Percentiles rank a stretch among this genome's conserved stretches.
These are phyloP conservation scores for Stegodyphus dumicola DNA, from an alignment of 1,140 invertebrate genomes.

Conservation along the genomic window DNA sequence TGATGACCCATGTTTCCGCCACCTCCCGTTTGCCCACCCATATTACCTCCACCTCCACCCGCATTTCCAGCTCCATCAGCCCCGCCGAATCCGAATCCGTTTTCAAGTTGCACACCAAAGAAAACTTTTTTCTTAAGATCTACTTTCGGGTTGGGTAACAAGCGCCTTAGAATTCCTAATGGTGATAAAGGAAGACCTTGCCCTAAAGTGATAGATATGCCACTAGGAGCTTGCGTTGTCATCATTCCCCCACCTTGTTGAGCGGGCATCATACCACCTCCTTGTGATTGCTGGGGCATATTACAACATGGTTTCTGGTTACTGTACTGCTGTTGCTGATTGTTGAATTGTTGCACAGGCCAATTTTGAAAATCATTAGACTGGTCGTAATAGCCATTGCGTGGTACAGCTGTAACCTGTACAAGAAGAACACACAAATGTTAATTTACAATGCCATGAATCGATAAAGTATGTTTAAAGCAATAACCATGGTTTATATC, in stretches of 20 bases:
- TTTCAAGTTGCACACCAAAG: slow-evolving; percentile 54
- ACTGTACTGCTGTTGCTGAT: neutral
- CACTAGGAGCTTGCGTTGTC: neutral
- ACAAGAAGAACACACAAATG: neutral
- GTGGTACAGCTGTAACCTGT: too few relatives aligned
- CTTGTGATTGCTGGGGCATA: neutral
- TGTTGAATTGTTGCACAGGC: neutral
- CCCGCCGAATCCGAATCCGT: slow-evolving; percentile 51
- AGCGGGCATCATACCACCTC: neutral
- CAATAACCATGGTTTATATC: too few relatives aligned
- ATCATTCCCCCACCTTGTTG: slow-evolving; percentile 12
- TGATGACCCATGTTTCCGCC: neutral
- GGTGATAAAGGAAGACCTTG: slow-evolving; percentile 22
- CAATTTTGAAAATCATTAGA: neutral
- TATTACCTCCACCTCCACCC: neutral
- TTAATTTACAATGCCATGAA: too few relatives aligned
- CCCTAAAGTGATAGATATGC: slow-evolving; percentile 31
- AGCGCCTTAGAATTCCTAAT: slow-evolving; percentile 29
- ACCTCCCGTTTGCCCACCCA: slow-evolving; percentile 1
- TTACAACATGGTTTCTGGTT: slow-evolving; percentile 2
- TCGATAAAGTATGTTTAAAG: neutral
- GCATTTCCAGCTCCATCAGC: neutral
- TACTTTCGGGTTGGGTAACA: slow-evolving; percentile 17
- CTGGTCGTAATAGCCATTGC: neutral
- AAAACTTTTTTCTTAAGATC: slow-evolving; percentile 55